Percentiles rank a stretch among this genome's conserved stretches.
These are phyloP conservation scores for Drosophila pseudotakahashii DNA, from an alignment of 2,888 invertebrate species.

Conservation along the genomic window DNA sequence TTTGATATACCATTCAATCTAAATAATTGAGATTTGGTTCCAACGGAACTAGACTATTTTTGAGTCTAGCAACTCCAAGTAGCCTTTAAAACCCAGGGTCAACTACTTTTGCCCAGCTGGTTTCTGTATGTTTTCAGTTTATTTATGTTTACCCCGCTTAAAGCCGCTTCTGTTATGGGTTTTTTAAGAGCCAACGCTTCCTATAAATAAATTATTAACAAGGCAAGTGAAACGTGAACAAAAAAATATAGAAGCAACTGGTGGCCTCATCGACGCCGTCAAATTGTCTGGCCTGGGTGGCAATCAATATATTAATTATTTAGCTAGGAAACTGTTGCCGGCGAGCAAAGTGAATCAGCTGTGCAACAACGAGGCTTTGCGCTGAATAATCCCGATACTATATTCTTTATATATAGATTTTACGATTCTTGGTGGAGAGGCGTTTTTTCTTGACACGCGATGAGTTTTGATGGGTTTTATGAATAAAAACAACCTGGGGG, in stretches of 20 bases:
- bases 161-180: slow-evolving; percentile 13
- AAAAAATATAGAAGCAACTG: slow-evolving; percentile 55
- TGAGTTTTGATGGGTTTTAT: slow-evolving; percentile 19
- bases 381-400: slow-evolving; percentile 26
- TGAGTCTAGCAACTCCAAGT: slow-evolving; percentile 10
- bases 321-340: slow-evolving; percentile 48
- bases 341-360: slow-evolving; percentile 62
- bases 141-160: slow-evolving; percentile 5
- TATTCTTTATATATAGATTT: slow-evolving; percentile 9
- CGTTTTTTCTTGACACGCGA: slow-evolving; percentile 55
- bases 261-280: slow-evolving; percentile 62
- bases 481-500: slow-evolving; percentile 5
- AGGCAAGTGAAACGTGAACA: slow-evolving; percentile 26
- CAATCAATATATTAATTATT: slow-evolving; percentile 74
- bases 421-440: slow-evolving; percentile 29
- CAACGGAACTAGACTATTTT: slow-evolving; percentile 1
- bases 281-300: slow-evolving; percentile 55
- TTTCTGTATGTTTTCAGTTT: slow-evolving; percentile 13
- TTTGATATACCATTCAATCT: slow-evolving; percentile 3
- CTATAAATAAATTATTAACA: slow-evolving; percentile 35
- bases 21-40: background rate
- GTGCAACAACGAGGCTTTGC: slow-evolving; percentile 38
- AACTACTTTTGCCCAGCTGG: slow-evolving; percentile 35
- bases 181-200: slow-evolving; percentile 7
- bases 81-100: slow-evolving; percentile 19